Percentiles rank a stretch among this genome's conserved stretches.
Evolutionary conservation across 2,797 vertebrate genomes (phyloP).

Genomic region (Oryzias sinensis): DNA sequence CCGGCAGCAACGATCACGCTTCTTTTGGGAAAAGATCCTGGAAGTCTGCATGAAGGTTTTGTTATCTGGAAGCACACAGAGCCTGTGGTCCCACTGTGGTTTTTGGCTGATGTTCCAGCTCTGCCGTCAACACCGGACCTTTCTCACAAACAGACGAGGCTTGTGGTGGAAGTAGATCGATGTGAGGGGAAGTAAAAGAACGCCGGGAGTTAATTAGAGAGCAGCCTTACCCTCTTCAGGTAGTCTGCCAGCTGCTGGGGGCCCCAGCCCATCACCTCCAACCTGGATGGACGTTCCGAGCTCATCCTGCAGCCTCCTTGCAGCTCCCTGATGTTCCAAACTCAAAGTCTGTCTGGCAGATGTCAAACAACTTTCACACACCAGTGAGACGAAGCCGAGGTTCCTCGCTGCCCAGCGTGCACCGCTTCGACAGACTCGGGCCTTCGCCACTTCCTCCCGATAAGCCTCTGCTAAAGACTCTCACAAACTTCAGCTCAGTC

Average conservation of each 20-base stretch:
- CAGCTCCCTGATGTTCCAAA: neutral
- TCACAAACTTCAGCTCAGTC: conserved; percentile 22
- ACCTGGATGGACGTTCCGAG: conserved; percentile 57
- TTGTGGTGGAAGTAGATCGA: no score
- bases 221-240: conserved; percentile 72
- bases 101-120: no score
- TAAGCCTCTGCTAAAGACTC: neutral
- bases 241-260: conserved; percentile 70
- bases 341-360: neutral
- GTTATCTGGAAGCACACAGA: no score
- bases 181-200: neutral
- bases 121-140: no score
- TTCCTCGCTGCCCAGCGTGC: neutral
- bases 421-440: neutral
- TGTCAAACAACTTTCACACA: neutral
- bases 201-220: neutral
- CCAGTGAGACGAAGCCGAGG: neutral
- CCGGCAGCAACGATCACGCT: no score
- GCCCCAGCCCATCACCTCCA: conserved; percentile 74
- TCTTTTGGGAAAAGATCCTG: no score
- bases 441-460: conserved; percentile 14
- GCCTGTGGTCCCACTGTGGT: no score
- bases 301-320: conserved; percentile 59
- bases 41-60: no score
- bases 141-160: no score